Evolutionary conservation across 2,888 invertebrate genomes (phyloP).

Genomic region (Drosophila meridionalis): DNA sequence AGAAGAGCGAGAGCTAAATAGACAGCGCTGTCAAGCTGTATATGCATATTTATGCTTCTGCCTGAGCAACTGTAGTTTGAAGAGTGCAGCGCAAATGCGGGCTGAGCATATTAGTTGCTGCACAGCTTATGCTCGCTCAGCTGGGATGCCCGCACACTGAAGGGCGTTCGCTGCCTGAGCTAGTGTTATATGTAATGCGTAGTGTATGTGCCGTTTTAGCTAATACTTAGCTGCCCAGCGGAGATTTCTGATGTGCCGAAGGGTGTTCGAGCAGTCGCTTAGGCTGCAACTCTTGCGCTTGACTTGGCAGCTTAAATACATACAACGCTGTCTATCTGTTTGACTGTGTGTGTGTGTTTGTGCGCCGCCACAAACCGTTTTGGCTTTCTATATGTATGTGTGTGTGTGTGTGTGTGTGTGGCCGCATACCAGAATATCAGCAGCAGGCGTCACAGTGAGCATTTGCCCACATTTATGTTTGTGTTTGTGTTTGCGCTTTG

Average conservation of each 20-base stretch:
- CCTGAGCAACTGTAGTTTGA: not conserved
- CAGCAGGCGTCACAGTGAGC: constrained; percentile 5
- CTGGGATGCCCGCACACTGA: not conserved
- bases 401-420: constrained; percentile 1
- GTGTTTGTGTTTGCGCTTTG: constrained; percentile 1
- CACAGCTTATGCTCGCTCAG: not conserved
- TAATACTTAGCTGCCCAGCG: not conserved
- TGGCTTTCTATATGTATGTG: not conserved
- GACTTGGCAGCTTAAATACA: constrained; percentile 7
- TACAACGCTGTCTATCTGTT: not conserved
- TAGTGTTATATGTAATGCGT: not conserved
- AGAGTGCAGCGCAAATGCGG: not conserved
- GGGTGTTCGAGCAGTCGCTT: constrained; percentile 5
- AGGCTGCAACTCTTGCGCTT: not conserved
- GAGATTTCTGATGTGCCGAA: not conserved
- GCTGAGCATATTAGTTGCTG: constrained; percentile 3
- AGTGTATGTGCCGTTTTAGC: not conserved
- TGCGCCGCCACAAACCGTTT: constrained; percentile 5
- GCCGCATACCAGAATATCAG: not conserved
- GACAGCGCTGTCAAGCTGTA: constrained; percentile 3
- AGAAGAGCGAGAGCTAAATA: not conserved
- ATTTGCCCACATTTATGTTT: not conserved
- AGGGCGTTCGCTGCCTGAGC: not conserved
- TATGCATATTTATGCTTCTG: constrained; percentile 21
- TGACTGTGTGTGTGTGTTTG: not conserved